Evolutionary conservation across 1,140 invertebrate genomes (phyloP).

Genomic region (Gonioctena quinquepunctata): DNA sequence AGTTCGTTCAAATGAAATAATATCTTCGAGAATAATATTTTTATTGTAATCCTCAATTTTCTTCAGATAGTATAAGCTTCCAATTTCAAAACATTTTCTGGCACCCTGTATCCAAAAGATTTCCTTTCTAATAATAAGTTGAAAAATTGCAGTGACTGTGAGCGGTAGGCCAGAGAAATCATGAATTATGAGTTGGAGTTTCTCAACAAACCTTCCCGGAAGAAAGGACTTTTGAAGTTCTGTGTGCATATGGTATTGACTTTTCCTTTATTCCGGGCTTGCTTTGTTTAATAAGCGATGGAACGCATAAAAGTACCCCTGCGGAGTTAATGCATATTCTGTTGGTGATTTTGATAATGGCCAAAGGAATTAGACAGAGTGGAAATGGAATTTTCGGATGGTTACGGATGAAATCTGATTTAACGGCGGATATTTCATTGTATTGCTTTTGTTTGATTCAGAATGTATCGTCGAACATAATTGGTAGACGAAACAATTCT

Average conservation of each 20-base stretch:
- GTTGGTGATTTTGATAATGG: not conserved
- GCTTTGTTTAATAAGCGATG: not conserved
- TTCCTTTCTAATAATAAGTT: too few relatives aligned
- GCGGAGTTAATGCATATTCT: not conserved
- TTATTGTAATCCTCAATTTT: too few relatives aligned
- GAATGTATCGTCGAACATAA: too few relatives aligned
- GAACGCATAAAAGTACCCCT: not conserved
- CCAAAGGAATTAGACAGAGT: not conserved
- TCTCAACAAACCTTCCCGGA: not conserved
- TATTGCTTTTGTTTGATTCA: not conserved
- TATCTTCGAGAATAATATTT: too few relatives aligned
- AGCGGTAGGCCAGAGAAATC: not conserved
- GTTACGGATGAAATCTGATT: not conserved
- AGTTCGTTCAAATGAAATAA: not conserved
- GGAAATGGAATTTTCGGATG: not conserved
- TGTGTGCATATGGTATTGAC: not conserved
- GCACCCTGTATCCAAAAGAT: too few relatives aligned
- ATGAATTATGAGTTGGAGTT: not conserved
- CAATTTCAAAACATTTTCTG: too few relatives aligned
- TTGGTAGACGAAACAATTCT: too few relatives aligned
- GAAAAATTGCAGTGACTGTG: not conserved
- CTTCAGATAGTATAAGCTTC: too few relatives aligned
- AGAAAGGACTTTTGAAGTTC: not conserved
- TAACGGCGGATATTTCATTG: not conserved
- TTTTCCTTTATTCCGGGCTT: not conserved